Evolutionary conservation across 2,888 invertebrate genomes (phyloP).

Genomic region (Heteromyza rotundicornis): DNA sequence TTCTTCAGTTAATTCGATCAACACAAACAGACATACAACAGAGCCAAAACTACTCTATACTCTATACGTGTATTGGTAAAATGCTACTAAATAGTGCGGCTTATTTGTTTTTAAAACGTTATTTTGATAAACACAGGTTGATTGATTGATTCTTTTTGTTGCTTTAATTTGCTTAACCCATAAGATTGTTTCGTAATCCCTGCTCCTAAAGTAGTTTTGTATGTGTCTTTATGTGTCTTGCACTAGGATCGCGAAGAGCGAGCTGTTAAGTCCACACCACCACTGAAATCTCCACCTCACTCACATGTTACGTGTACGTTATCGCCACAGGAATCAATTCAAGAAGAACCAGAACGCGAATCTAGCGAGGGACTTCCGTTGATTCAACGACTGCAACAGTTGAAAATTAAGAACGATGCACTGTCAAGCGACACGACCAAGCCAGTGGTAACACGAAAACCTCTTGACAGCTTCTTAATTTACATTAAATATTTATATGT

Average conservation of each 20-base stretch:
- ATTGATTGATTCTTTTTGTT: too few species aligned
- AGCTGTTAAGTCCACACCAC: constrained; percentile 61
- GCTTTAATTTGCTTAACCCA: constrained; percentile 32
- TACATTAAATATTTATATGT: not conserved
- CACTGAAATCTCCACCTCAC: constrained; percentile 65
- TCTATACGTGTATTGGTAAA: too few species aligned
- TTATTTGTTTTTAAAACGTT: too few species aligned
- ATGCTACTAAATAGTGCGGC: too few species aligned
- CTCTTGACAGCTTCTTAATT: too few species aligned
- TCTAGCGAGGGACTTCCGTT: constrained; percentile 75
- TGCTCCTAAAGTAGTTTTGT: constrained; percentile 62
- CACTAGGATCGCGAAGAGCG: constrained; percentile 67
- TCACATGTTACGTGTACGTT: constrained; percentile 70
- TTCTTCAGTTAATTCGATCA: too few species aligned
- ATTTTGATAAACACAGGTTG: too few species aligned
- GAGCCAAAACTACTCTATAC: too few species aligned
- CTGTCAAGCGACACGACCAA: constrained; percentile 63
- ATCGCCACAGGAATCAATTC: constrained; percentile 64
- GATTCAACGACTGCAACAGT: constrained; percentile 75
- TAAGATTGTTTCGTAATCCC: constrained; percentile 53
- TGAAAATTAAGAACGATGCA: constrained; percentile 78
- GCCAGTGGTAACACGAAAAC: constrained; percentile 52
- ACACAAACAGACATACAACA: too few species aligned
- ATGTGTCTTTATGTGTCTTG: constrained; percentile 62
- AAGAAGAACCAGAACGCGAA: constrained; percentile 66